Conservation (phyloP, 2,797 vertebrate genomes). For the Silurus lanzhouensis region DNA sequence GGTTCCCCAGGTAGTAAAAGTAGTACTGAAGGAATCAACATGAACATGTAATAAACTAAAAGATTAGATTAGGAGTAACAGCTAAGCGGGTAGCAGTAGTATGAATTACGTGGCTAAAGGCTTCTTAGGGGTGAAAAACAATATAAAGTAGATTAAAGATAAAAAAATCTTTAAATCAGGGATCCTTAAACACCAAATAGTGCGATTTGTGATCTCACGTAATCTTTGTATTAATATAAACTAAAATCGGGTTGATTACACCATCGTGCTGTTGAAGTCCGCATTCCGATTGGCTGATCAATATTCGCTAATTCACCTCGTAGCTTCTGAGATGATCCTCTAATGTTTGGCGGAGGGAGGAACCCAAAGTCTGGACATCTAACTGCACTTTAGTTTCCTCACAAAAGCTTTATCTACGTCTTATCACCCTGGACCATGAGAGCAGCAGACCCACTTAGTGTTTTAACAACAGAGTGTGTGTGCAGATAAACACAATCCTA, state of each 20-base stretch:
- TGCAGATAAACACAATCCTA: neutral
- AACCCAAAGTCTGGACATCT: neutral
- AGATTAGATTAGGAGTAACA: too few species aligned
- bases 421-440: conserved; percentile 47
- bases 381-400: conserved; percentile 24
- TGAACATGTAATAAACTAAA: too few species aligned
- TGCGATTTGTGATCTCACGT: neutral
- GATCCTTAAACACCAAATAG: too few species aligned
- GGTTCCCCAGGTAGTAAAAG: too few species aligned
- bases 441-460: neutral
- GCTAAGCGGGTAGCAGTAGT: too few species aligned
- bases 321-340: neutral
- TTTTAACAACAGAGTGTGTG: neutral
- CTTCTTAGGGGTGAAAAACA: too few species aligned
- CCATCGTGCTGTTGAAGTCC: rapidly evolving
- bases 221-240: neutral
- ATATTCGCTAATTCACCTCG: too few species aligned
- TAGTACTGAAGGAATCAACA: too few species aligned
- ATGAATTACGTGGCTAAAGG: too few species aligned
- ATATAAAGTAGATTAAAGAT: too few species aligned
- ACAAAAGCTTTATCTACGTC: conserved; percentile 1
- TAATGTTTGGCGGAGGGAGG: neutral
- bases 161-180: too few species aligned
- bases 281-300: neutral
- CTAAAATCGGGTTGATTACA: too few species aligned